Base-by-base conservation (phyloP, 1,140 invertebrate species). In the Drosophila malerkotliana region DNA sequence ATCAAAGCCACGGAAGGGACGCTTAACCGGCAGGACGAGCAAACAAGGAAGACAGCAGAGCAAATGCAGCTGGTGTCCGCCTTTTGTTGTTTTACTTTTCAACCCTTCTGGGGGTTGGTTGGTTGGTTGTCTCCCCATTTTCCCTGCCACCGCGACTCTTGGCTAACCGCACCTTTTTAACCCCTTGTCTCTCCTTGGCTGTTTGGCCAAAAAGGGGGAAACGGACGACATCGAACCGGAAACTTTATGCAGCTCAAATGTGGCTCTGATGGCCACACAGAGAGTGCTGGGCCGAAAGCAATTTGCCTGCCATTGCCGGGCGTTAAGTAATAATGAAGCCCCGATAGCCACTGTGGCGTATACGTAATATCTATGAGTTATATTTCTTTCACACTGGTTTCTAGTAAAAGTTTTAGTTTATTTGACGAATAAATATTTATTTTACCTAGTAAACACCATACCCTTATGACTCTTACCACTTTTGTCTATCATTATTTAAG, bases 81-180 rank as follows among this genome's bases (percentile, higher is more conserved):
- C 61, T 74, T 77, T 72, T 63, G 81, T 47, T 47, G 44, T 47
- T 47, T 47, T 24, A 47, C 18, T 21, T 47, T 14, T 21, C 15
- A 47, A 18, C 44, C 44, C 18, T 47, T 47, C 18, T 47, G 44
- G 44, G 44, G 18, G 15, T 47, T 18, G 18, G 18, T 18, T 18
- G 18, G 18, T 18, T 3, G 48, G 69, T 61, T 39, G 49, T 21
- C 48, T 28, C 26, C 34, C 54, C 26, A 37, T 51, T 54, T 28
- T 6, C 26, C 26, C 26, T 28, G 26, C 26, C 26, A 63, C 77
- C 63, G 81, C 78, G 73, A 69, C 77, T 53, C 59, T 69, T 57
- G 83, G 83, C 76, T 79, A 88, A 88, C 83, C 83, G 83, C 83
- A 88, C 83, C 83, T 88, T 88, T 71, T 88, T 88, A 88, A 88